phyloP scores from a whole-genome alignment of 2,113 vertebrate genomes.

The Carassius gibelio region DNA sequence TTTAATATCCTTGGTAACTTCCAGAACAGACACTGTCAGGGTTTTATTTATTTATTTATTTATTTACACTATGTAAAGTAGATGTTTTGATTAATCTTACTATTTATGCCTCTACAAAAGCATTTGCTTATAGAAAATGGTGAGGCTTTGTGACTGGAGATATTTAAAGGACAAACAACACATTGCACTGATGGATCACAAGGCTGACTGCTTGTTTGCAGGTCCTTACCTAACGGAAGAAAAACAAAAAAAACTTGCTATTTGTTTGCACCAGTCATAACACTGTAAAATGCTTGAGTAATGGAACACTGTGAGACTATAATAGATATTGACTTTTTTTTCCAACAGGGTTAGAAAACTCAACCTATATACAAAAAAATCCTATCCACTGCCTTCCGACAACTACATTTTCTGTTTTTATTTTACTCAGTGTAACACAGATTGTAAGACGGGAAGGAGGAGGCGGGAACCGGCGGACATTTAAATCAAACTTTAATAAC shows the following conservation, averaged over 20 bases:
- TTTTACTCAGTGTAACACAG: background rate
- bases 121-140: background rate
- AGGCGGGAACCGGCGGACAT: no score
- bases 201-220: conserved; percentile 7
- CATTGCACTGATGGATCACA: background rate
- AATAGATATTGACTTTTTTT: conserved; percentile 19
- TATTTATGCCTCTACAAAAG: background rate
- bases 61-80: background rate
- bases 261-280: conserved; percentile 4
- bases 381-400: background rate
- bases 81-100: background rate
- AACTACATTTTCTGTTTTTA: background rate
- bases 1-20: background rate
- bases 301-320: background rate
- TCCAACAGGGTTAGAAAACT: background rate
- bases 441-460: no score
- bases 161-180: conserved; percentile 2
- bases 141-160: background rate
- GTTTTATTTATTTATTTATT: no score
- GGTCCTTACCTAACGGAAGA: background rate
- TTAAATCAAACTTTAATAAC: no score
- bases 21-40: background rate
- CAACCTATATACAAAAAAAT: conserved; percentile 2
- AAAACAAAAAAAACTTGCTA: background rate
- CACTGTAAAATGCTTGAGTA: conserved; percentile 1